Evolutionary conservation across 2,888 invertebrate genomes (phyloP), one percentile per base, ranked within the genome.

Genomic region (Hyposoter dolosus): DNA sequence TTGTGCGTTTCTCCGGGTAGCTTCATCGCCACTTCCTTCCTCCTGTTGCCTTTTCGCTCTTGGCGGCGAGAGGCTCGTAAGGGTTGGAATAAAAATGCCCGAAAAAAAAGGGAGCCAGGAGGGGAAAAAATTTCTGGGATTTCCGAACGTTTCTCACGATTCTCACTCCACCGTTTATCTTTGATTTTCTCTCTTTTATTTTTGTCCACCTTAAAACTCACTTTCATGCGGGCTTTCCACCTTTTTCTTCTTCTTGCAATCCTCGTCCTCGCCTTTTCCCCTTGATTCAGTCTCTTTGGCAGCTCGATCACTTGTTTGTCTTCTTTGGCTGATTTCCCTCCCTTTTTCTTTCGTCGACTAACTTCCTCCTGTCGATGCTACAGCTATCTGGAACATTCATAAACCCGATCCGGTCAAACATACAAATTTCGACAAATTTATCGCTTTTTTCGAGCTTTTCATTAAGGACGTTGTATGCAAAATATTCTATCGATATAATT

Each of bases 1-100:
- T 88, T 84, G 74, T 78, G 82, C 72, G 83, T 63, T 79, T 66
- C 82, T 77, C 71, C 82, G 82, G 74, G 78, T 74, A 75, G 69
- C 86, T 82, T 85, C 83, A 86, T 86, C 78, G 71, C 71, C 82
- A 82, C 82, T 76, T 79, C 68, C 77, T 71, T 69, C 28, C 7
- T 69, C 28, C 7, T 1, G 47, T 28, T 71, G 76, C 63, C 60
- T 60, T 60, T 81, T 77, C 56, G 12, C 40, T 56, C 53, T 72
- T 6, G 56, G 60, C 53, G 17, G 28, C 23, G 10, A 23, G 45
- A 9, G 66, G 50, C 17, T 9, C 10, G 28, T 4, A 63, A 19
- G 6, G 12, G 17, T 28, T 66, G 66, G 45, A 47, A 63, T 72
- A 63, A 74, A 68, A 60, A 28, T 28, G 15, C 15, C 65, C 79